Percentiles rank a stretch among this genome's conserved stretches.
Conservation (phyloP, 1,140 invertebrate genomes). For the Macrosteles quadrilineatus region DNA sequence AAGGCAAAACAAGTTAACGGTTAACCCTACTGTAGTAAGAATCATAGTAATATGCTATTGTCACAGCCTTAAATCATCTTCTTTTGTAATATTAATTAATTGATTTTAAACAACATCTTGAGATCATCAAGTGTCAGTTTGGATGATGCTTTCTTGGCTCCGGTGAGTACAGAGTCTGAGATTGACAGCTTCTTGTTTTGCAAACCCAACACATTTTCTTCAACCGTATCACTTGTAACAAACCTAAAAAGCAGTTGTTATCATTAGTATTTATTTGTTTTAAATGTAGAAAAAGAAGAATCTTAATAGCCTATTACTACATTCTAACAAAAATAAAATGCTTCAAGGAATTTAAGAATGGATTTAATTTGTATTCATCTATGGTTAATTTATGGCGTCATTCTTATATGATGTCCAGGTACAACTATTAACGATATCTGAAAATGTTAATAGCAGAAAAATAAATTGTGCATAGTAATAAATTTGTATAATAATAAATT, state of each 20-base stretch:
- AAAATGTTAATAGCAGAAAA: too few species aligned
- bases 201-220: constrained; percentile 75
- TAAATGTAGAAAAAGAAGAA: background rate
- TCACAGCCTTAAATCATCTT: background rate
- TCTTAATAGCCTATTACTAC: background rate
- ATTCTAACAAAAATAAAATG: background rate
- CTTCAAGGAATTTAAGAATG: background rate
- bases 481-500: too few species aligned
- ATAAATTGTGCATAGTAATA: too few species aligned
- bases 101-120: constrained; percentile 68
- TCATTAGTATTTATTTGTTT: background rate
- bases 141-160: constrained; percentile 57
- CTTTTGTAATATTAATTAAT: constrained; percentile 43
- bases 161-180: constrained; percentile 74
- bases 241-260: constrained; percentile 60
- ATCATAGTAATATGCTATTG: too few species aligned
- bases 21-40: too few species aligned
- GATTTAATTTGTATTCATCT: background rate
- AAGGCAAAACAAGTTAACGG: too few species aligned
- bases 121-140: constrained; percentile 77
- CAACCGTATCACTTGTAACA: constrained; percentile 79
- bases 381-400: too few species aligned
- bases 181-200: constrained; percentile 80
- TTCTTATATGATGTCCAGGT: too few species aligned
- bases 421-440: too few species aligned